phyloP scores from a whole-genome alignment of 2,797 vertebrate genomes.

The Arrhamphus sclerolepis region DNA sequence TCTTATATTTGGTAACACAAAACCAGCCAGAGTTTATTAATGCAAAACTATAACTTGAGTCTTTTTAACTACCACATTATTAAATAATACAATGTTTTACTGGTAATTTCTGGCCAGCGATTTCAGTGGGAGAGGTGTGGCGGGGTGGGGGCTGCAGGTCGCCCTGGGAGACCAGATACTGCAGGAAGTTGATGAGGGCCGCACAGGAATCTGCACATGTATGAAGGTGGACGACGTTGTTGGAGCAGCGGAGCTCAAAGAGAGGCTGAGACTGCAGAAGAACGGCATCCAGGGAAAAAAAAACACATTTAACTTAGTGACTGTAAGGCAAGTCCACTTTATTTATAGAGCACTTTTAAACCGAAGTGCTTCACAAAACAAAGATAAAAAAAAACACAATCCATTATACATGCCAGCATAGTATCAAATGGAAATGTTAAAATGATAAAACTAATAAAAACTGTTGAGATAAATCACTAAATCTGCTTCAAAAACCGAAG shows the following conservation, averaged over 20 bases:
- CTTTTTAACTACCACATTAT: background rate
- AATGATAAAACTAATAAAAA: too few relatives aligned
- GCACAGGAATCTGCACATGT: slow-evolving; percentile 93
- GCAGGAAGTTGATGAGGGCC: slow-evolving; percentile 87
- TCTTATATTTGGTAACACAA: background rate
- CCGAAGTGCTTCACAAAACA: too few relatives aligned
- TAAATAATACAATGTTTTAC: slow-evolving; percentile 61
- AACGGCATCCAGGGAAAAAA: background rate
- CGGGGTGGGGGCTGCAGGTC: slow-evolving; percentile 89
- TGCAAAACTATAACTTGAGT: background rate
- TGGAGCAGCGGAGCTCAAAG: slow-evolving; percentile 93
- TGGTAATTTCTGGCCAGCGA: slow-evolving; percentile 91
- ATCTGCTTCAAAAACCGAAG: too few relatives aligned
- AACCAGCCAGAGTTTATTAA: background rate
- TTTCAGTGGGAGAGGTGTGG: slow-evolving; percentile 89
- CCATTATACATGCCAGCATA: too few relatives aligned
- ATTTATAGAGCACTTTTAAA: too few relatives aligned
- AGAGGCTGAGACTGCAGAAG: slow-evolving; percentile 79
- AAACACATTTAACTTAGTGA: background rate
- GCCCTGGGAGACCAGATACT: slow-evolving; percentile 87
- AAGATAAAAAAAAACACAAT: too few relatives aligned
- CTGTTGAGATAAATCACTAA: too few relatives aligned
- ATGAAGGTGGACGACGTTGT: slow-evolving; percentile 91
- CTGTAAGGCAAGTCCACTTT: too few relatives aligned
- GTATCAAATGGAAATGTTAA: too few relatives aligned